These are phyloP conservation scores for Asarcornis scutulata DNA, from an alignment of 2,113 vertebrate species.

Conservation along the genomic window DNA sequence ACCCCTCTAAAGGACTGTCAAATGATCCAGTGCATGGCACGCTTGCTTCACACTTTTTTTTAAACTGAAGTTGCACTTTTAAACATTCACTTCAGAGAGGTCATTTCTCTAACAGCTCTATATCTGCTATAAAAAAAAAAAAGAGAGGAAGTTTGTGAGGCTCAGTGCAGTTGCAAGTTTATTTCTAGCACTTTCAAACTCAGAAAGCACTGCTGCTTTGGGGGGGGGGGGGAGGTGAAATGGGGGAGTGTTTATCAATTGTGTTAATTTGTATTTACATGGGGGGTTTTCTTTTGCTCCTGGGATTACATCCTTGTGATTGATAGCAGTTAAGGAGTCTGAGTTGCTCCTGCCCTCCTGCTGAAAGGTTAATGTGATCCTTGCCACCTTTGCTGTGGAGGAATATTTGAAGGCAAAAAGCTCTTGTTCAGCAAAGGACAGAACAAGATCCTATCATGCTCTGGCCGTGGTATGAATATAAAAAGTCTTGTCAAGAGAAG, in stretches of 20 bases:
- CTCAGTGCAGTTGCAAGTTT: background rate
- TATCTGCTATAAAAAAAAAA: background rate
- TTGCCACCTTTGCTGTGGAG: background rate
- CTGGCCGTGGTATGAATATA: background rate
- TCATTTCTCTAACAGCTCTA: background rate
- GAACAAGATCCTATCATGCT: background rate
- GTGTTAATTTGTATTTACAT: background rate
- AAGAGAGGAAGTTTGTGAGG: background rate
- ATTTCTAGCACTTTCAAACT: background rate
- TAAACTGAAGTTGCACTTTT: background rate
- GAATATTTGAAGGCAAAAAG: background rate
- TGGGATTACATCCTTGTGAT: background rate
- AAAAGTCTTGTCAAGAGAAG: background rate
- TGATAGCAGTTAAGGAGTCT: fast-evolving
- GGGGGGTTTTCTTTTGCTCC: background rate
- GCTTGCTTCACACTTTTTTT: background rate
- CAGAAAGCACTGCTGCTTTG: background rate
- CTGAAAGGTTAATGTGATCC: background rate
- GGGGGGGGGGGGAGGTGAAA: too few species aligned
- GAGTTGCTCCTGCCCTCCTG: background rate
- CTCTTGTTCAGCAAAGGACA: background rate
- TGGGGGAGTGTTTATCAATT: background rate
- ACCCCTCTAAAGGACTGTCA: background rate
- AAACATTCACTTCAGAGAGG: background rate
- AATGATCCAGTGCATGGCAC: background rate